Percentiles rank a stretch among this genome's conserved stretches.
Evolutionary conservation across 2,888 invertebrate genomes (phyloP).

Genomic region (Bibio marci): DNA sequence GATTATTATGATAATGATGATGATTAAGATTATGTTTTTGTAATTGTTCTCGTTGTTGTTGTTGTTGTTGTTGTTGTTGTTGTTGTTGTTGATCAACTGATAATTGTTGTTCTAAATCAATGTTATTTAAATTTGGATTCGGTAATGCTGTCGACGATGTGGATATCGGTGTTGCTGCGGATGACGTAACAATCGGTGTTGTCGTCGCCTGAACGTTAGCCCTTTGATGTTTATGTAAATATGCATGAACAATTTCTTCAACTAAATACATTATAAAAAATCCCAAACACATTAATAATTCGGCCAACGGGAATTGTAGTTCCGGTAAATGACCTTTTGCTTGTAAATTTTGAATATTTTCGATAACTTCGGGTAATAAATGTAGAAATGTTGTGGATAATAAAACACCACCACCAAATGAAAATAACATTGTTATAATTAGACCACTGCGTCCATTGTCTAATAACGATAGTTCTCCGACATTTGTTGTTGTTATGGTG

Average conservation of each 20-base stretch:
- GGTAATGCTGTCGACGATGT: no score
- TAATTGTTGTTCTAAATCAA: background rate
- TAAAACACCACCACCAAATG: slow-evolving; percentile 75
- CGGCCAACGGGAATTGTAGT: slow-evolving; percentile 45
- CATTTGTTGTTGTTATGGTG: no score
- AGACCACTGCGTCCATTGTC: slow-evolving; percentile 11
- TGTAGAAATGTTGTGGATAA: slow-evolving; percentile 69
- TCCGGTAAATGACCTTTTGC: slow-evolving; percentile 29
- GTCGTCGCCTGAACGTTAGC: slow-evolving; percentile 26
- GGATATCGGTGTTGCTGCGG: no score
- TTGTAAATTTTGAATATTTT: slow-evolving; percentile 44
- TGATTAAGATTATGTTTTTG: background rate
- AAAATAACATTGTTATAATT: slow-evolving; percentile 43
- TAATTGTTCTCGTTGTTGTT: background rate
- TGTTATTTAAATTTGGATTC: background rate
- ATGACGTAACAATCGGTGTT: no score
- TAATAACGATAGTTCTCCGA: no score
- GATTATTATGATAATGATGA: slow-evolving; percentile 3
- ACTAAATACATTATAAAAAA: slow-evolving; percentile 63
- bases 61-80: no score
- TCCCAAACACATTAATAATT: slow-evolving; percentile 54
- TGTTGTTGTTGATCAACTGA: background rate
- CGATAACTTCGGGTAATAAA: slow-evolving; percentile 59
- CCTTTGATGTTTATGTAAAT: slow-evolving; percentile 40
- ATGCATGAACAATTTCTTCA: slow-evolving; percentile 60